Percentiles rank a stretch among this genome's conserved stretches.
phyloP scores from a whole-genome alignment of 1,140 invertebrate genomes.

The Drosophila ironensis region DNA sequence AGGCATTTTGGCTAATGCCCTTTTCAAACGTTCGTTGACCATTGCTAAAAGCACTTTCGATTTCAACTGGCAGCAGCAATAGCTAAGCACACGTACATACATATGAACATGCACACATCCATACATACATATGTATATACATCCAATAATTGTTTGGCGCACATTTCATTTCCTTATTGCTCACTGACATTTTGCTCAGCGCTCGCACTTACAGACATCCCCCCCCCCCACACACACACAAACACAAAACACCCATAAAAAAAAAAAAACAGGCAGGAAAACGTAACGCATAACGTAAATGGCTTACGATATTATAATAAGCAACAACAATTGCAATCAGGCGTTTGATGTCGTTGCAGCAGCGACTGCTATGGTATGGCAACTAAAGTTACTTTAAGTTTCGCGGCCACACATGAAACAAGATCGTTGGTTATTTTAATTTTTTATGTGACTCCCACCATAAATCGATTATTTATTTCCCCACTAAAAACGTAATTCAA shows the following conservation, averaged over 20 bases:
- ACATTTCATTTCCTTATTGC: constrained; percentile 80
- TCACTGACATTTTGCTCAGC: constrained; percentile 73
- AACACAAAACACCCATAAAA: neutral
- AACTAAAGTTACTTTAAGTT: no score
- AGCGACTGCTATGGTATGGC: constrained; percentile 15
- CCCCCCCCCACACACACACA: constrained; percentile 6
- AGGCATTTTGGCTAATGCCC: constrained; percentile 26
- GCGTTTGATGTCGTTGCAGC: constrained; percentile 30
- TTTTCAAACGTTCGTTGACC: constrained; percentile 38
- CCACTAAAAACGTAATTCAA: no score
- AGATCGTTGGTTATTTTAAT: neutral
- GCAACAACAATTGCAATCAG: constrained; percentile 43
- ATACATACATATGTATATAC: neutral
- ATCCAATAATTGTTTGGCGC: constrained; percentile 74
- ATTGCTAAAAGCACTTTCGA: constrained; percentile 53
- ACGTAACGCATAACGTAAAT: constrained; percentile 42
- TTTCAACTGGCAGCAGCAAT: constrained; percentile 35
- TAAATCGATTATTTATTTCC: no score
- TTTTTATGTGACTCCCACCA: no score
- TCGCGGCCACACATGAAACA: no score
- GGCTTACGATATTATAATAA: constrained; percentile 76
- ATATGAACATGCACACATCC: neutral
- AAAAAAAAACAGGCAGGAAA: no score
- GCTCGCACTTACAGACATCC: neutral
- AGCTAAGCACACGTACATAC: no score